Evolutionary conservation across 2,113 vertebrate genomes (phyloP).

Genomic region (Odontophorus gujanensis): DNA sequence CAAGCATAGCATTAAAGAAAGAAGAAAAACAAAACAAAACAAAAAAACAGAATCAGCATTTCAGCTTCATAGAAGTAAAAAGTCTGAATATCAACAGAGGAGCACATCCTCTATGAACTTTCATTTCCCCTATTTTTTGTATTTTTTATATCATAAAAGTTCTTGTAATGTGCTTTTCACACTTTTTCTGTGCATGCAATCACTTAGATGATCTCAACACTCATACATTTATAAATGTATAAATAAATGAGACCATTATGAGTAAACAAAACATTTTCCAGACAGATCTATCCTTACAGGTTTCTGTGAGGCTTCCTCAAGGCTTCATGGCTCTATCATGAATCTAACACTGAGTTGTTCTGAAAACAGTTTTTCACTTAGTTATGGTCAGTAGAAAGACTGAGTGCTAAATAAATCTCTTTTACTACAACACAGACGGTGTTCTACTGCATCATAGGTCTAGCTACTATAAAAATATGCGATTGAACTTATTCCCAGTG

Average conservation of each 20-base stretch:
- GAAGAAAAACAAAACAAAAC: no score
- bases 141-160: background rate
- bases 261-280: background rate
- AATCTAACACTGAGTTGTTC: background rate
- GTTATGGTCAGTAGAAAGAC: background rate
- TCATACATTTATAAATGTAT: background rate
- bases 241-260: background rate
- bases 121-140: background rate
- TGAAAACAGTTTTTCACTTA: background rate
- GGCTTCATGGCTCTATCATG: background rate
- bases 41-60: background rate
- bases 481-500: background rate
- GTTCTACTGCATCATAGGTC: constrained; percentile 12
- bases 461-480: background rate
- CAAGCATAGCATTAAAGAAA: background rate
- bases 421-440: background rate
- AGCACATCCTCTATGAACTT: background rate
- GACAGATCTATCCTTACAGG: background rate
- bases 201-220: background rate
- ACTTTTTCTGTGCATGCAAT: background rate
- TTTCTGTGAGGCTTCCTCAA: background rate
- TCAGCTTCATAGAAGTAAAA: background rate
- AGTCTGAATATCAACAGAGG: background rate
- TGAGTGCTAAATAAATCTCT: constrained; percentile 7
- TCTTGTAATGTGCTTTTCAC: background rate